These are phyloP conservation scores for Poeciliopsis turneri DNA, from an alignment of 2,797 vertebrate species.

Conservation along the genomic window DNA sequence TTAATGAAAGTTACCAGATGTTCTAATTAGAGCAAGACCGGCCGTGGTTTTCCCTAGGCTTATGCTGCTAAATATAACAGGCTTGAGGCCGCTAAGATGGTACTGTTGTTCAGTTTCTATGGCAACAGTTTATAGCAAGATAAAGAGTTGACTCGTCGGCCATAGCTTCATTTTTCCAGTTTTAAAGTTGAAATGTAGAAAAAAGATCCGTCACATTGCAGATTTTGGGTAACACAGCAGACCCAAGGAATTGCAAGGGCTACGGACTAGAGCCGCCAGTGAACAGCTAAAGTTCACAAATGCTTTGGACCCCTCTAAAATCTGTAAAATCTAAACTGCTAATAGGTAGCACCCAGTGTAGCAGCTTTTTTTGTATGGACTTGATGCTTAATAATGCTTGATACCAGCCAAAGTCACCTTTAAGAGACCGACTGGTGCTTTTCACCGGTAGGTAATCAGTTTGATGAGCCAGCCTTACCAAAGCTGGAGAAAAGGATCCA, in stretches of 20 bases:
- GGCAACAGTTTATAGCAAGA: not conserved
- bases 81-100: not conserved
- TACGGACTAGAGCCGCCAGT: not conserved
- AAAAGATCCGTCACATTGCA: not conserved
- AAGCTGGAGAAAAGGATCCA: not conserved
- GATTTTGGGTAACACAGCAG: not conserved
- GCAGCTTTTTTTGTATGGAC: not conserved
- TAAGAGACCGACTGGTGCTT: not conserved
- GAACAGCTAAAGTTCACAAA: not conserved
- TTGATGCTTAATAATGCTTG: not conserved
- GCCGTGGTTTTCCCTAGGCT: not conserved
- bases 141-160: not conserved
- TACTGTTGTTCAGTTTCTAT: not conserved
- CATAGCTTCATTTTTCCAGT: not conserved
- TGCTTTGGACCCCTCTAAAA: not conserved
- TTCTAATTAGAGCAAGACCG: conserved; percentile 31
- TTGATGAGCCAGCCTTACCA: not conserved
- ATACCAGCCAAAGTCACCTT: conserved; percentile 9
- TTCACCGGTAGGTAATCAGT: conserved; percentile 16
- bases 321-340: not conserved
- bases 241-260: not conserved
- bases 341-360: not conserved
- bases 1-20: conserved; percentile 60
- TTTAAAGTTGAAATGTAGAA: not conserved
- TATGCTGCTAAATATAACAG: not conserved